phyloP scores from a whole-genome alignment of 2,797 vertebrate species.

The Pogonophryne albipinna region DNA sequence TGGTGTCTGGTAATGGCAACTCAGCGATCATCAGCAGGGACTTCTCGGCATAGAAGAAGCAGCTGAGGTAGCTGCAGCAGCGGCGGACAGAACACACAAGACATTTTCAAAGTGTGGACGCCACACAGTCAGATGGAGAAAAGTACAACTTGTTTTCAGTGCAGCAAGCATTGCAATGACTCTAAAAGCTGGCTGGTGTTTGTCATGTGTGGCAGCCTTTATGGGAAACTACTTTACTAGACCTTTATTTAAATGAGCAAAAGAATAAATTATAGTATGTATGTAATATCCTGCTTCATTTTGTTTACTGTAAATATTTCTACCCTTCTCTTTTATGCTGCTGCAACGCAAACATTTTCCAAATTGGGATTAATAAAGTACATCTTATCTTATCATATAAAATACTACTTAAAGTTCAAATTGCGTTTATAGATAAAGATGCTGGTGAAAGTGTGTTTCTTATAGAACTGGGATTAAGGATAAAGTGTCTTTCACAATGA shows the following conservation, averaged over 20 bases:
- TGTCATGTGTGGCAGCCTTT: background rate
- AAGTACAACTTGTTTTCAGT: background rate
- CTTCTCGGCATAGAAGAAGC: constrained; percentile 87
- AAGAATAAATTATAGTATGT: too few species aligned
- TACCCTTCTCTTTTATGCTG: too few species aligned
- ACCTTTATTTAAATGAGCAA: background rate
- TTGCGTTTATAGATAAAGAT: background rate
- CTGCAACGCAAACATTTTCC: too few species aligned
- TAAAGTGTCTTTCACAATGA: background rate
- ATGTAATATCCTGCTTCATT: too few species aligned
- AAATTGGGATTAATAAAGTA: too few species aligned
- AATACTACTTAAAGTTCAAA: background rate
- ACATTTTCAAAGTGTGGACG: constrained; percentile 2
- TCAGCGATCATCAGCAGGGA: constrained; percentile 86
- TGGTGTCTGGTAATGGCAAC: constrained; percentile 82
- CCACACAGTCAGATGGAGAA: background rate
- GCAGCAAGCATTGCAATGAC: background rate
- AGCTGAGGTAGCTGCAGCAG: constrained; percentile 84
- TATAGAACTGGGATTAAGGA: too few species aligned
- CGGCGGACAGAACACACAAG: constrained; percentile 55
- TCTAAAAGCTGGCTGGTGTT: background rate
- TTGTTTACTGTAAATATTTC: background rate
- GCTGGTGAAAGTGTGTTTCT: too few species aligned
- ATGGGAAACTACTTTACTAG: background rate
- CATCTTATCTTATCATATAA: too few species aligned